A percentile compares a stretch with the other conserved stretches of the same genome.
Evolutionary conservation across 2,113 vertebrate species (phyloP).

Genomic region (Pandion haliaetus): DNA sequence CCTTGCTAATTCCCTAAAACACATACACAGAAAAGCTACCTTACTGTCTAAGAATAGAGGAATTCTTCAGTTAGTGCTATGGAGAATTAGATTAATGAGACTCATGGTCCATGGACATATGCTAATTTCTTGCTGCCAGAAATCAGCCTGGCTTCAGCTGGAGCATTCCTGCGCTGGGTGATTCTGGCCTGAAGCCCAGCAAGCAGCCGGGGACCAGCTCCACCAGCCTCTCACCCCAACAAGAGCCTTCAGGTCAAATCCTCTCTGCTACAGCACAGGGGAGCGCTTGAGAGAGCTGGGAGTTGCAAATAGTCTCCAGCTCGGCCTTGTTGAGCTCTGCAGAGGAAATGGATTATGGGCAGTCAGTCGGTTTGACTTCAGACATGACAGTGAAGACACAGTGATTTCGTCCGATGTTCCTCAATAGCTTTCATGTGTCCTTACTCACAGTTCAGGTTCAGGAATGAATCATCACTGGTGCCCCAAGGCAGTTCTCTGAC

Average conservation of each 20-base stretch:
- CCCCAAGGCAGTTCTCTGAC: not conserved
- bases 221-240: rapidly evolving
- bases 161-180: not conserved
- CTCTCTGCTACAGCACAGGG: not conserved
- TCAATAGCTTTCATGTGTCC: not conserved
- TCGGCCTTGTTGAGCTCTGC: not conserved
- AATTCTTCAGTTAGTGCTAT: not conserved
- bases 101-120: not conserved
- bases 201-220: not conserved
- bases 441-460: not conserved
- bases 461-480: not conserved
- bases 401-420: not conserved
- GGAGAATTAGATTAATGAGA: not conserved
- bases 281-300: not conserved
- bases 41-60: not conserved
- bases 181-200: not conserved
- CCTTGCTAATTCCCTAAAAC: not conserved
- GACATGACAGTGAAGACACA: not conserved
- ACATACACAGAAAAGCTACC: not conserved
- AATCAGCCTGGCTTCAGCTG: not conserved
- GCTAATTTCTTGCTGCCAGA: not conserved
- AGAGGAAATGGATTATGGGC: not conserved
- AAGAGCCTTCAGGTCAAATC: not conserved
- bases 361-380: not conserved
- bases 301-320: not conserved